Evolutionary conservation across 2,113 vertebrate species (phyloP), one percentile per base, ranked within the genome.

Genomic region (Typhlomys cinereus): DNA sequence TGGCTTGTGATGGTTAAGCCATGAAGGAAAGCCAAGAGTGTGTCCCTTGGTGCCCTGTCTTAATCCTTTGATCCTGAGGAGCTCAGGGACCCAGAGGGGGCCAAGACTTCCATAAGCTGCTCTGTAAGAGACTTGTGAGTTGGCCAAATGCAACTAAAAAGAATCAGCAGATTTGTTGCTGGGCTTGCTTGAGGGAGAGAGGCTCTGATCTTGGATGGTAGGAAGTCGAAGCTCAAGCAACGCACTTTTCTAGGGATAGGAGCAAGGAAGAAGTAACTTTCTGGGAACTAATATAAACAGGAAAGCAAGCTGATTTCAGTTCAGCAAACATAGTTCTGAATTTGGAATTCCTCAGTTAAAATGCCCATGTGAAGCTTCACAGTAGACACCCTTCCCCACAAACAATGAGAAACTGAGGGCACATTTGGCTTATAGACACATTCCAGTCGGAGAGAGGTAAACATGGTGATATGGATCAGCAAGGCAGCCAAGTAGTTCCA

Each of bases 301-400:
- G 71, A 89, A 91, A 83, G 23, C 31, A 88, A 91, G 67, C 62
- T 54, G 95, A 57, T 7, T 70, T 92, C 44, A 94, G 85, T 48
- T 69, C 85, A 91, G 75, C 64, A 95, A 92, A 97, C 91, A 85
- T 93, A 88, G 41, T 57, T 92, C 92, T 95, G 61, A 94, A 95
- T 88, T 79, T 73, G 31, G 90, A 23, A 80, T 97, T 89, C 54
- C 20, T 73, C 64, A 41, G 64, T 36, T 67, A 76, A 78, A 88
- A 74, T 71, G 52, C 34, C 44, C 46, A 36, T 50, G 81, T 83
- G 54, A 67, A 31, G 54, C 48, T 61, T 91, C 78, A 64, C 17
- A 92, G 95, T 90, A 81, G 78, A 94, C 41, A 25, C 20, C 57
- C 21, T 18, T 39, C 36, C 39, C 66, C 66, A 3, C 18, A 91